Conservation (phyloP, 2,113 vertebrate genomes). For the rat (Rattus norvegicus) region DNA sequence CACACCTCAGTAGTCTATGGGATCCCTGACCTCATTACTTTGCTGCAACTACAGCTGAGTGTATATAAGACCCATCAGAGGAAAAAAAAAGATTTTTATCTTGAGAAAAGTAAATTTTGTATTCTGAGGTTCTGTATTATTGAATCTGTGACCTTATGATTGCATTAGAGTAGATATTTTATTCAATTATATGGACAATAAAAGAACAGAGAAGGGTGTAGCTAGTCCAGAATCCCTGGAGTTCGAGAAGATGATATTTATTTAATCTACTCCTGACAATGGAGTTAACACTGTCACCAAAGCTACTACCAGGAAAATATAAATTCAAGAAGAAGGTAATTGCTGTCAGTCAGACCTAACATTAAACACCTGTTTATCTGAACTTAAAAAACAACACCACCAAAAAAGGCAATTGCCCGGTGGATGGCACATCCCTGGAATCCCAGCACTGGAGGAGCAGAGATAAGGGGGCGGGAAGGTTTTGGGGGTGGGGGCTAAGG, state of each 20-base stretch:
- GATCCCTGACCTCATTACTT: conserved; percentile 59
- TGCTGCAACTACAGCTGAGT: conserved; percentile 33
- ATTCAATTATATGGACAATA: conserved; percentile 79
- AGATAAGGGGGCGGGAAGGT: neutral
- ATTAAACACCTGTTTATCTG: conserved; percentile 39
- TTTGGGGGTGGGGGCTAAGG: too few relatives aligned
- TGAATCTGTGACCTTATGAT: conserved; percentile 75
- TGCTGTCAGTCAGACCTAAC: conserved; percentile 34
- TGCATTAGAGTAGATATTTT: conserved; percentile 69
- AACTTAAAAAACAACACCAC: neutral
- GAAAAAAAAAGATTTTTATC: conserved; percentile 60
- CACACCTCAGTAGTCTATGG: neutral
- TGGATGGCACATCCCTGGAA: neutral
- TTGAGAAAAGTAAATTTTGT: conserved; percentile 73
- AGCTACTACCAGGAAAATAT: conserved; percentile 54
- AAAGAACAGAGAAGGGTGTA: conserved; percentile 69
- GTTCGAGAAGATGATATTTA: conserved; percentile 67
- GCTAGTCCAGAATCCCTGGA: conserved; percentile 54
- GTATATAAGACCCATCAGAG: neutral
- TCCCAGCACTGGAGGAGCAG: neutral
- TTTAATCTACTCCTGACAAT: conserved; percentile 70
- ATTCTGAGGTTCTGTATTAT: conserved; percentile 73
- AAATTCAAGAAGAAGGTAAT: conserved; percentile 51
- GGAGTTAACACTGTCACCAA: conserved; percentile 70
- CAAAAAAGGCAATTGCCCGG: neutral